phyloP scores from a whole-genome alignment of 2,113 vertebrate species.

The Parus major region DNA sequence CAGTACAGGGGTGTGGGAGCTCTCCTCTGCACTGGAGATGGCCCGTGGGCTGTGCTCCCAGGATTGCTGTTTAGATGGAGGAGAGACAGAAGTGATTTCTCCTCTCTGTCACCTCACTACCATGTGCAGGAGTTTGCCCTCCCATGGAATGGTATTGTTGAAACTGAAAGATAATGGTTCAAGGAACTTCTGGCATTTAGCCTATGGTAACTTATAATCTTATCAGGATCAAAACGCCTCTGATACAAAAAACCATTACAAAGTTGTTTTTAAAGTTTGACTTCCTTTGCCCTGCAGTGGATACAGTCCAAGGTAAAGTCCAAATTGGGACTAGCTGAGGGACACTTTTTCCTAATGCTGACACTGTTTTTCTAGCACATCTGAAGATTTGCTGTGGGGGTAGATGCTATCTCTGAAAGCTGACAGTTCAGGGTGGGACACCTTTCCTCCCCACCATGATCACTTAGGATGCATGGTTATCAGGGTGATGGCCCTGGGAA shows the following conservation, averaged over 20 bases:
- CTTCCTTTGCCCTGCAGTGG: constrained; percentile 27
- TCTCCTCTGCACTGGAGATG: rapidly evolving
- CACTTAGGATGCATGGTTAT: neutral
- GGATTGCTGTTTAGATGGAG: rapidly evolving
- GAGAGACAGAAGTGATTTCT: neutral
- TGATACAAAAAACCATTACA: constrained; percentile 4
- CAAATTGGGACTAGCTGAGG: neutral
- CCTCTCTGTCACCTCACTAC: neutral
- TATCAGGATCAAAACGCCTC: neutral
- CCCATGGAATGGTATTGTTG: neutral
- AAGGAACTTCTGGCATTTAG: neutral
- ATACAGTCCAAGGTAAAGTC: constrained; percentile 48
- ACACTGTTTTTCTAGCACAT: neutral
- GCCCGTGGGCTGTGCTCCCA: rapidly evolving
- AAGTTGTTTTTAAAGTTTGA: neutral
- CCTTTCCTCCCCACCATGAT: neutral
- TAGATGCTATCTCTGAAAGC: neutral
- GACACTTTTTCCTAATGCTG: neutral
- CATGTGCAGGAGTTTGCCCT: neutral
- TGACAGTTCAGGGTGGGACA: neutral
- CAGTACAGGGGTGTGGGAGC: neutral
- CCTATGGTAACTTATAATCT: neutral
- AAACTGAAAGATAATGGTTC: neutral
- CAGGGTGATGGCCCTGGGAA: neutral
- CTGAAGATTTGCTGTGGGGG: neutral